Percentiles rank a stretch among this genome's conserved stretches.
Conservation (phyloP, 2,113 vertebrate genomes). For the Agapornis roseicollis region DNA sequence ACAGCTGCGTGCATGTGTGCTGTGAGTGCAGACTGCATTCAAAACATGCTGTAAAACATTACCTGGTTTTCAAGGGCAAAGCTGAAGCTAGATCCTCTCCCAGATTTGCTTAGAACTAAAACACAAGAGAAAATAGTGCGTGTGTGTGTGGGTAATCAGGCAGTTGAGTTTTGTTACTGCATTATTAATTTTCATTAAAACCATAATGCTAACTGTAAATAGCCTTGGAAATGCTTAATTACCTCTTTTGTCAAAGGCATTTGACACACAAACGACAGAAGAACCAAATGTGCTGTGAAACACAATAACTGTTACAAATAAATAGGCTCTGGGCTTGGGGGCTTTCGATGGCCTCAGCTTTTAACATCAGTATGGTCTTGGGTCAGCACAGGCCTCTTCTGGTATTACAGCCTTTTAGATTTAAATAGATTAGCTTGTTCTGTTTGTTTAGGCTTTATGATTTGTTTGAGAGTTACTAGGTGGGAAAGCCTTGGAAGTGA, state of each 20-base stretch:
- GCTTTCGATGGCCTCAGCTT: background rate
- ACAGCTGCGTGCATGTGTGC: constrained; percentile 5
- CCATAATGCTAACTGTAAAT: background rate
- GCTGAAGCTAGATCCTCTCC: background rate
- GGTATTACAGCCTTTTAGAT: background rate
- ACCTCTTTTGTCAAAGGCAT: background rate
- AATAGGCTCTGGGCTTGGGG: background rate
- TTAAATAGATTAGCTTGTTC: background rate
- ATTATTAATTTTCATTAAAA: background rate
- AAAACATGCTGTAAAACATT: background rate
- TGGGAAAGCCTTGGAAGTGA: background rate
- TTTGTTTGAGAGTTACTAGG: background rate
- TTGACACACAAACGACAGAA: background rate
- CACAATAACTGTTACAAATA: background rate
- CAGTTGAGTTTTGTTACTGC: background rate
- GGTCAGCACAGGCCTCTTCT: background rate
- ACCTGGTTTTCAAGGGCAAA: constrained; percentile 49
- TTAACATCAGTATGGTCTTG: background rate
- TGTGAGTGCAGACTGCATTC: background rate
- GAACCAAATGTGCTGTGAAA: background rate
- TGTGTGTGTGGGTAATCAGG: background rate
- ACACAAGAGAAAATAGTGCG: background rate
- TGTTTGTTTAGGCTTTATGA: background rate
- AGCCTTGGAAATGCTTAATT: constrained; percentile 7
- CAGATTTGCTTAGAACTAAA: background rate